phyloP scores from a whole-genome alignment of 2,888 invertebrate species.

The Drosophila nigricruria region DNA sequence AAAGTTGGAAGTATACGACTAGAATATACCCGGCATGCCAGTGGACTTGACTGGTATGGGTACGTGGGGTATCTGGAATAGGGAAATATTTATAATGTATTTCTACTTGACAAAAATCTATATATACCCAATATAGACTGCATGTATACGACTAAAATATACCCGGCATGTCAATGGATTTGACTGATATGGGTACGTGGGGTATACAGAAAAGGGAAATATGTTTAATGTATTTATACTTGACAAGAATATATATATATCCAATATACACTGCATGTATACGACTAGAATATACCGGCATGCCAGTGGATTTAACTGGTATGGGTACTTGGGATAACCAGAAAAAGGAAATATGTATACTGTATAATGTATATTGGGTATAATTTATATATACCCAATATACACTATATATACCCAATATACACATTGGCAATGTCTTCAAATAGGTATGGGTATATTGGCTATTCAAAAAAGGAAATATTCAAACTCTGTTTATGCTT shows the following conservation, averaged over 20 bases:
- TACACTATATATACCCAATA: too few species aligned
- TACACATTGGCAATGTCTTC: too few species aligned
- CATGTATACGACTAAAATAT: too few species aligned
- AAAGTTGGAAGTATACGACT: not conserved
- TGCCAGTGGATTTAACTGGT: too few species aligned
- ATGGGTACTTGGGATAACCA: too few species aligned
- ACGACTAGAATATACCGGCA: too few species aligned
- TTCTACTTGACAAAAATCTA: not conserved
- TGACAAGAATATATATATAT: not conserved
- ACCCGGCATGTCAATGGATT: slow-evolving; percentile 7
- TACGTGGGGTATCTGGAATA: too few species aligned
- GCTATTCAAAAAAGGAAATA: not conserved
- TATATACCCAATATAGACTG: not conserved
- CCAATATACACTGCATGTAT: too few species aligned
- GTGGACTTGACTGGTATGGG: not conserved
- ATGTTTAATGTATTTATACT: not conserved
- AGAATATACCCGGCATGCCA: slow-evolving; percentile 8
- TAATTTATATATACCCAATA: not conserved
- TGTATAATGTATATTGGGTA: too few species aligned
- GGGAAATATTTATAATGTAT: not conserved
- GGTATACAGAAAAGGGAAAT: not conserved
- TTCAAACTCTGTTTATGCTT: not conserved
- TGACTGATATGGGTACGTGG: too few species aligned
- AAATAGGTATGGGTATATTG: not conserved
- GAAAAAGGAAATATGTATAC: too few species aligned